Evolutionary conservation across 2,888 invertebrate genomes (phyloP), one percentile per base, ranked within the genome.

Genomic region (Therioaphis trifolii): DNA sequence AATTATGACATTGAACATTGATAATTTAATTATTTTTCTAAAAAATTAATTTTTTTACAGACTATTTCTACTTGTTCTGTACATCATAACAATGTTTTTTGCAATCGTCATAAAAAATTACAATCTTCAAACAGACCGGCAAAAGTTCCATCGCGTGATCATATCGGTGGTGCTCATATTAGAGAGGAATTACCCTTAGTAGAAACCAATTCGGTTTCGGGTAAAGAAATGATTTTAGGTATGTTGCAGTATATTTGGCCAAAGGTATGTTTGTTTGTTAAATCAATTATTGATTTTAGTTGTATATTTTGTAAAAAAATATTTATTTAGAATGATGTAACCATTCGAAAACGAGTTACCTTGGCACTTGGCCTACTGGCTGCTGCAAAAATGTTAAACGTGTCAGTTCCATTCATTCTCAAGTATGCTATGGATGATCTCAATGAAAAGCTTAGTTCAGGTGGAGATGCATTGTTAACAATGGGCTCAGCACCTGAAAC

Each of bases 231-330:
- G 94, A 88, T 97, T 43, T 92, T 91, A 86, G 94, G 94, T 76
- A 97, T 99, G 96, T 89, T 96, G 88, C 92, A 92, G 76, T 97
- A 98, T 90, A 94, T 99, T 84, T 99, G 99, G 99, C 99, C 99
- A 40, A 94, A 95, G 91, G 95, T 94, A 86, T 21, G 55, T 75
- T 74, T 84, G 69, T 35, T n/a, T 35, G 61, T 72, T 61, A 75
- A 14, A 21, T 46, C 52, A 66, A 4, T 84, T 61, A 27, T 72
- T 69, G 74, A 21, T 7, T 7, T 85, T 58, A 61, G 68, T 72
- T 61, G 66, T 63, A 24, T 49, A 27, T 63, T 71, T 61, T 29
- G 18, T 80, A 40, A 24, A 12, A 66, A 63, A 27, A 69, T 49
- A 71, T 29, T 71, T 46, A 7, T 84, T 4, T 88, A 93, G 93